Evolutionary conservation across 2,797 vertebrate genomes (phyloP), one percentile per base, ranked within the genome.

Genomic region (Scleropages formosus): DNA sequence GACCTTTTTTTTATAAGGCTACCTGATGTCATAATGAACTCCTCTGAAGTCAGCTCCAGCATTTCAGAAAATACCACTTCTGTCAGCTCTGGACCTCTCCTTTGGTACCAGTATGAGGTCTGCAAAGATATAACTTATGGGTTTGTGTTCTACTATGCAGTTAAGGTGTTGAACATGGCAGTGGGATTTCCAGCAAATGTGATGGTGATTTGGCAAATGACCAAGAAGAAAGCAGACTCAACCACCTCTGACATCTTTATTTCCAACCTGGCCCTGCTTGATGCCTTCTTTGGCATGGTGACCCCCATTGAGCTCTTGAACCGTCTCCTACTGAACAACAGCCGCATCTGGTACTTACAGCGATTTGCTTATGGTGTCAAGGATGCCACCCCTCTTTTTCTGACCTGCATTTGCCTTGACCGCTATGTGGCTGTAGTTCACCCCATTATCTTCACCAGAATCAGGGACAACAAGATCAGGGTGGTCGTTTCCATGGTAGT

Each of bases 381-480:
- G 65, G 91, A 92, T 53, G 64, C 82, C 0, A 86, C 90, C 0
- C 89, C 89, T 0, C 82, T 93, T 8, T 93, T 92, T 75, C 85
- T 93, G 72, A 88, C 89, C 68, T 93, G 91, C 31, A 91, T 93
- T 74, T 91, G 89, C 65, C 59, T 92, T 16, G 91, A 93, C 78
- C 89, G 91, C 75, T 92, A 93, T 74, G 26, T 88, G 3, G 92
- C 91, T 0, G 92, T 92, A 74, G 91, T 91, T 24, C 88, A 92
- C 71, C 91, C 91, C 0, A 78, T 93, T 0, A 6, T 91, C 0
- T 93, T 92, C 81, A 80, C 84, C 0, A 61, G 82, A 0, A 81
- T 87, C 76, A 88, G 84, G 0, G 84, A 91, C 85, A 90, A 85
- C 65, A 85, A 78, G 67, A 77, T 90, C 74, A 87, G 91, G 1